Conservation (phyloP, 2,113 vertebrate species). For the Clarias macrocephalus region DNA sequence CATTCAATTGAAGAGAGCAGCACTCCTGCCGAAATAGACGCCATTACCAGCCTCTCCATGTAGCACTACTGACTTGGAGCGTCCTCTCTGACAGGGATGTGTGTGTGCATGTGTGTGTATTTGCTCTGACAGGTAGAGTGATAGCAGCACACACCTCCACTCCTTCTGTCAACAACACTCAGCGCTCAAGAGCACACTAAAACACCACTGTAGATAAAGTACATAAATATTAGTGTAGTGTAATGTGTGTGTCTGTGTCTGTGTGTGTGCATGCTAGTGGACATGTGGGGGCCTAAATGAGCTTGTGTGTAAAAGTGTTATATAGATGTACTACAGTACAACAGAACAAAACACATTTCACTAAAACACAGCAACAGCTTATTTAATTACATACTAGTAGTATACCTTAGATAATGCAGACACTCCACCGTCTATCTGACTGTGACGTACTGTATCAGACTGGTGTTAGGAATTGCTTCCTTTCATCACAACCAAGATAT, state of each 20-base stretch:
- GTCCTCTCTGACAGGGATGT: slow-evolving; percentile 53
- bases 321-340: background rate
- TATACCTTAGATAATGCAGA: background rate
- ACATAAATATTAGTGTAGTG: slow-evolving; percentile 53
- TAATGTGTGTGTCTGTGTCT: background rate
- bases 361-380: background rate
- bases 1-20: slow-evolving; percentile 77
- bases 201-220: slow-evolving; percentile 58
- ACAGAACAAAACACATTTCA: slow-evolving; percentile 7
- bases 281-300: slow-evolving; percentile 4
- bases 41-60: slow-evolving; percentile 84
- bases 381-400: background rate
- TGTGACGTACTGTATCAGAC: background rate
- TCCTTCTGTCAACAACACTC: slow-evolving; percentile 56
- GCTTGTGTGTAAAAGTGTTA: slow-evolving; percentile 15
- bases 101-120: slow-evolving; percentile 64
- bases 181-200: slow-evolving; percentile 56
- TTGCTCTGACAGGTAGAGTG: slow-evolving; percentile 54
- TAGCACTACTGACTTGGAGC: slow-evolving; percentile 78
- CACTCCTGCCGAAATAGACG: slow-evolving; percentile 80
- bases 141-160: slow-evolving; percentile 50
- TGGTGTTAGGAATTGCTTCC: background rate
- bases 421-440: background rate
- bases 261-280: background rate
- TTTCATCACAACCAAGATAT: background rate